These are phyloP conservation scores for Gobio occitaniae DNA, from an alignment of 2,797 vertebrate species.

Conservation along the genomic window DNA sequence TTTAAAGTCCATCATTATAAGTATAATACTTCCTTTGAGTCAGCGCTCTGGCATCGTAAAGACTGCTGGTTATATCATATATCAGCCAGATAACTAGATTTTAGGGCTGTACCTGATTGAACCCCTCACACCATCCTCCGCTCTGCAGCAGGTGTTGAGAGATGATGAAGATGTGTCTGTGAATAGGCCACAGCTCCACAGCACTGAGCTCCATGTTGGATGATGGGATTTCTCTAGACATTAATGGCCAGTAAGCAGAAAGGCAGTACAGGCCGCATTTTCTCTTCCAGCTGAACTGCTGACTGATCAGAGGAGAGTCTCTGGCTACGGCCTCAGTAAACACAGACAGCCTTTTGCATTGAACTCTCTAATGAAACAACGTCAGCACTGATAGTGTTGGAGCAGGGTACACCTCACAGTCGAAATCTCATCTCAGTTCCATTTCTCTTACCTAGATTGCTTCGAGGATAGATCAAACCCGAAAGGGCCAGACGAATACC, in stretches of 20 bases:
- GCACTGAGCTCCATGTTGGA: constrained; percentile 8
- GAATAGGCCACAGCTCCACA: constrained; percentile 41
- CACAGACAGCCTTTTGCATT: constrained; percentile 48
- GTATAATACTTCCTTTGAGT: not conserved
- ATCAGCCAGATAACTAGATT: constrained; percentile 16
- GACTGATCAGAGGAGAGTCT: constrained; percentile 46
- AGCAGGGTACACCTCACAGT: constrained; percentile 33
- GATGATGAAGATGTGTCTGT: constrained; percentile 31
- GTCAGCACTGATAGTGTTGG: constrained; percentile 38
- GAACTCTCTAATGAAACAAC: constrained; percentile 29
- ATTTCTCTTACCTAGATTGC: constrained; percentile 56
- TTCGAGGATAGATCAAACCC: constrained; percentile 51
- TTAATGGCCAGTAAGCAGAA: constrained; percentile 46
- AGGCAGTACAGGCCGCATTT: constrained; percentile 17
- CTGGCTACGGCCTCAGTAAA: constrained; percentile 34
- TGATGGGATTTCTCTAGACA: constrained; percentile 51
- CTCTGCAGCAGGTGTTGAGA: constrained; percentile 43
- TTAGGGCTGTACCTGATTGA: not conserved
- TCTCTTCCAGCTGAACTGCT: constrained; percentile 39
- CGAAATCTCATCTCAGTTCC: constrained; percentile 47
- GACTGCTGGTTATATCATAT: constrained; percentile 6
- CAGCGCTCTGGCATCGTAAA: not conserved
- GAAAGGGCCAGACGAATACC: constrained; percentile 50
- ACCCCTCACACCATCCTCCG: constrained; percentile 8
- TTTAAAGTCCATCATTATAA: not conserved